Evolutionary conservation across 2,888 invertebrate genomes (phyloP).

Genomic region (Melinaea menophilus): DNA sequence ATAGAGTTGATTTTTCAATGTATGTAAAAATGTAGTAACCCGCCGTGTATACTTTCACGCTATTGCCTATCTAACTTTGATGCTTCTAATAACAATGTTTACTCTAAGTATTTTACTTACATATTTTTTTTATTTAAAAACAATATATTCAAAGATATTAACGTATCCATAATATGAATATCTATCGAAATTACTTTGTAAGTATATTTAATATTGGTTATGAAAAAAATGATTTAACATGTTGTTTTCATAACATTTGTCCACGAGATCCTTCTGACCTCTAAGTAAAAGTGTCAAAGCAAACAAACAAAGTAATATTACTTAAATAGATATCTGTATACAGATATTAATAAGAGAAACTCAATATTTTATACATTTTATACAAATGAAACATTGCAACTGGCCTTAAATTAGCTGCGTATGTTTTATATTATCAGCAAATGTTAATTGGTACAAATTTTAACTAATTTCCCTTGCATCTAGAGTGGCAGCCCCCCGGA

Average conservation of each 20-base stretch:
- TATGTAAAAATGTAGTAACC: neutral
- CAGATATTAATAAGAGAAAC: conserved; percentile 22
- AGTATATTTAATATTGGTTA: too few relatives aligned
- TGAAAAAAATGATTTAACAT: too few relatives aligned
- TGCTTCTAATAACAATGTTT: conserved; percentile 57
- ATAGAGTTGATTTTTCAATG: neutral
- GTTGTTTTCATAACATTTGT: too few relatives aligned
- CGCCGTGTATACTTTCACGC: conserved; percentile 18
- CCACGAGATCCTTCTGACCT: too few relatives aligned
- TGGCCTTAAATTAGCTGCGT: conserved; percentile 20
- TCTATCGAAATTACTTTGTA: neutral
- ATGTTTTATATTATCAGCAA: conserved; percentile 34
- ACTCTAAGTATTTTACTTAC: conserved; percentile 10
- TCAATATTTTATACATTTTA: neutral
- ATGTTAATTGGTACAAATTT: conserved; percentile 57
- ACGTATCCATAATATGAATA: neutral
- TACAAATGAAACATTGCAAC: neutral
- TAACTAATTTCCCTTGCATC: conserved; percentile 67
- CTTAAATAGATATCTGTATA: too few relatives aligned
- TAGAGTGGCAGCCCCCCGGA: conserved; percentile 69
- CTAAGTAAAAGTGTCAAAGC: too few relatives aligned
- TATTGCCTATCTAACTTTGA: conserved; percentile 74
- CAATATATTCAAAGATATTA: neutral
- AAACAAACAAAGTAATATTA: too few relatives aligned
- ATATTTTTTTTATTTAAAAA: conserved; percentile 1